Conservation (phyloP, 2,888 invertebrate genomes). For the Cephus nigrinus region DNA sequence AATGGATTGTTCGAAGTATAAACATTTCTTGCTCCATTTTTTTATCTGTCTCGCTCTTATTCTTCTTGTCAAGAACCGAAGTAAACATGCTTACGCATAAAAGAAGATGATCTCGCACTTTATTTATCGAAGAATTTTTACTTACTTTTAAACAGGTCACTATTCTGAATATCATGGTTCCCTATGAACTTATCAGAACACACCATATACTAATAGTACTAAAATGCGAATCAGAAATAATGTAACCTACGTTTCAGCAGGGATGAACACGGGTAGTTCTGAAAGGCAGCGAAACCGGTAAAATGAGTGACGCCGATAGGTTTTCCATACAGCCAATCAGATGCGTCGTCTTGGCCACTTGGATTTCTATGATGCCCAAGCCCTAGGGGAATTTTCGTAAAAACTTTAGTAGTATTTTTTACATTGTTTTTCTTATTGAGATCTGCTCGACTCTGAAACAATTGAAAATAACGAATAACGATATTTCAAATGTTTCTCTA, state of each 20-base stretch:
- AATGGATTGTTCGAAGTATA: background rate
- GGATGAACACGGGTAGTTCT: background rate
- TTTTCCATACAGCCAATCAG: background rate
- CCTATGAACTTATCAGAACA: background rate
- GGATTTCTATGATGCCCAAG: background rate
- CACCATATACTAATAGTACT: background rate
- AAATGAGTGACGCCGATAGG: background rate
- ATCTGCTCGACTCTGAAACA: too few relatives aligned
- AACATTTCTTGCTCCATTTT: background rate
- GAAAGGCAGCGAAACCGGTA: background rate
- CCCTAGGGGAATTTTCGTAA: background rate
- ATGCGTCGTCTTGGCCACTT: background rate
- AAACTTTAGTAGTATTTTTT: too few relatives aligned
- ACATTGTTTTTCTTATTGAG: too few relatives aligned
- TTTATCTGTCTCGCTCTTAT: constrained; percentile 9
- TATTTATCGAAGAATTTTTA: background rate
- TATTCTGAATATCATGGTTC: background rate
- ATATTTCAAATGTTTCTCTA: background rate
- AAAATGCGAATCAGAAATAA: background rate
- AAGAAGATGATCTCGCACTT: background rate
- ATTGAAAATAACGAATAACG: background rate
- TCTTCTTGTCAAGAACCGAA: background rate
- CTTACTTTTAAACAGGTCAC: background rate
- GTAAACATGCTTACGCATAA: background rate
- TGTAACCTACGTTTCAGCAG: background rate